Base-by-base conservation (phyloP, 2,888 invertebrate genomes). In the Venusia cambrica region DNA sequence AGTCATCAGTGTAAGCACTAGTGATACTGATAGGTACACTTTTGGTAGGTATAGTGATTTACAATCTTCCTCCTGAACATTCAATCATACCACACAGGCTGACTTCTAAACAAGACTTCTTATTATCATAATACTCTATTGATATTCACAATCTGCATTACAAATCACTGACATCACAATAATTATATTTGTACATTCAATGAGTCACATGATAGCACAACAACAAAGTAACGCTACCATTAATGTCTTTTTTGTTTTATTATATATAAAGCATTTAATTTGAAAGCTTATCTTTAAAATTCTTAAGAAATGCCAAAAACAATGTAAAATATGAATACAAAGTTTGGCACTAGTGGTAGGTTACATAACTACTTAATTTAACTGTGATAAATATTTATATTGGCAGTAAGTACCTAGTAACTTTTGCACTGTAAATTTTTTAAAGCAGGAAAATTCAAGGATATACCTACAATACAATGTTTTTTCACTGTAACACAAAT, bases 341-440 rank as follows among this genome's bases (percentile, higher is more conserved):
- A 53, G 43, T 61, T 65, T 65, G 64, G 64, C 64, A 65, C 64
- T 49, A 46, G 28, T 54, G 46, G 48, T 34, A 29, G 29, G 42
- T 18, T 45, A n/a, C n/a, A n/a, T n/a, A 21, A 19, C 21, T 36
- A 45, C 20, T 32, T 9, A 35, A 40, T 50, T 45, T 18, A 42
- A 44, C 41, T 36, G 9, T 41, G 41, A 53, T 36, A 30, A 17
- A 38, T 21, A 32, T 19, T 13, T 21, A 19, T 11, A 20, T 5
- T 14, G 25, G 21, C 24, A 40, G 27, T 31, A 26, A 14, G 12
- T 30, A n/a, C n/a, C n/a, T n/a, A n/a, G n/a, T n/a, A n/a, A n/a
- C n/a, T 28, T 27, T 38, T 38, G 16, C 22, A 43, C 4, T 19
- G n/a, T n/a, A n/a, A n/a, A n/a, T n/a, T n/a, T n/a, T n/a, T n/a